phyloP scores from a whole-genome alignment of 92 coral and sea anemone genomes.

The Palythoa caribaeorum region DNA sequence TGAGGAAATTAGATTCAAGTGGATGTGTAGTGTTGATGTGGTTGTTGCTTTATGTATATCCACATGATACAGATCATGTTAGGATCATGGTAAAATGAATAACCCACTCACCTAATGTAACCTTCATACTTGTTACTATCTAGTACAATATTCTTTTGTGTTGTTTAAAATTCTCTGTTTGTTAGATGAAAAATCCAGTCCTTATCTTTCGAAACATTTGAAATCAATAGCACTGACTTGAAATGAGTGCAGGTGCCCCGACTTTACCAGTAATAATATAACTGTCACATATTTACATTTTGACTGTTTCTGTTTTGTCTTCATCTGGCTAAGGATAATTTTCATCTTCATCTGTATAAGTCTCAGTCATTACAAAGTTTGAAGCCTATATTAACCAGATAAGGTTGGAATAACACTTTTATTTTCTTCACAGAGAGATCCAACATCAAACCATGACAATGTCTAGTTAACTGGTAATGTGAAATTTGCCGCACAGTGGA shows the following conservation, averaged over 20 bases:
- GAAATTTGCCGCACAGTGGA: background rate
- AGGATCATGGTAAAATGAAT: background rate
- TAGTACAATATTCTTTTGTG: background rate
- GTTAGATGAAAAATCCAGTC: background rate
- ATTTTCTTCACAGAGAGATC: background rate
- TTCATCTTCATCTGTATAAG: background rate
- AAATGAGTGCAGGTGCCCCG: no score
- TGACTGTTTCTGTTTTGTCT: background rate
- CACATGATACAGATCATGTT: background rate
- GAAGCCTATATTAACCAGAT: background rate
- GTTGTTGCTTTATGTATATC: background rate
- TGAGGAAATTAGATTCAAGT: constrained; percentile 23
- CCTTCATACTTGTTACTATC: background rate
- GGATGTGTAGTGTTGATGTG: constrained; percentile 6
- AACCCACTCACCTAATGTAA: background rate
- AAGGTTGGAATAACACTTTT: background rate
- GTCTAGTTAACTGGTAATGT: background rate
- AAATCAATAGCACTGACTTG: background rate
- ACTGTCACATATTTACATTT: background rate
- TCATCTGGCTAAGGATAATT: background rate
- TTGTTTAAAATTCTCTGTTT: background rate
- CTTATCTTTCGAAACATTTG: background rate
- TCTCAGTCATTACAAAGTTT: background rate
- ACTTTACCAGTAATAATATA: no score
- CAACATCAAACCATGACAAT: constrained; percentile 12